Conservation (phyloP, 2,113 vertebrate genomes). For the Amazona guildingii region DNA sequence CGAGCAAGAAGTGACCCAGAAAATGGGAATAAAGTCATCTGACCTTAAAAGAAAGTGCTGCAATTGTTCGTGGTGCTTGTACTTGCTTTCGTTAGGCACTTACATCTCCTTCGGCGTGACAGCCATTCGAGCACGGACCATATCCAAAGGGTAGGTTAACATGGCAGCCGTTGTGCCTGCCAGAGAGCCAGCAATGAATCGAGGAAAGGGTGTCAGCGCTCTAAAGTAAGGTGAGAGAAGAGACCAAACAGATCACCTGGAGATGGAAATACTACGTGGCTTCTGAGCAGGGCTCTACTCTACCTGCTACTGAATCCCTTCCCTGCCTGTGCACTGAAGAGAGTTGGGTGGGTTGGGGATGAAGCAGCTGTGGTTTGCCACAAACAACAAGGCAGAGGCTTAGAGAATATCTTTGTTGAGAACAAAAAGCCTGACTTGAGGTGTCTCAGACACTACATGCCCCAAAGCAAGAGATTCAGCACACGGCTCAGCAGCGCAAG, state of each 20-base stretch:
- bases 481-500: not conserved
- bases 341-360: not conserved
- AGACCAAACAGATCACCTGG: constrained; percentile 11
- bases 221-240: constrained; percentile 66
- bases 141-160: constrained; percentile 94
- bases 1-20: constrained; percentile 11
- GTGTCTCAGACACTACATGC: not conserved
- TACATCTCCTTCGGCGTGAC: constrained; percentile 98
- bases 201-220: constrained; percentile 87
- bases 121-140: constrained; percentile 98
- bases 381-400: not conserved
- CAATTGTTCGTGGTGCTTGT: not conserved
- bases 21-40: not conserved
- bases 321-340: not conserved
- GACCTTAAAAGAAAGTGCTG: not conserved
- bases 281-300: not conserved
- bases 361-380: not conserved
- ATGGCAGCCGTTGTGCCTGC: constrained; percentile 90
- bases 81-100: constrained; percentile 42
- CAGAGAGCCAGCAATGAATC: constrained; percentile 89
- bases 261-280: not conserved
- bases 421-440: not conserved
- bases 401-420: not conserved
- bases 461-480: not conserved
- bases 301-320: not conserved